phyloP scores from a whole-genome alignment of 2,797 vertebrate genomes.

The Mycteria americana region DNA sequence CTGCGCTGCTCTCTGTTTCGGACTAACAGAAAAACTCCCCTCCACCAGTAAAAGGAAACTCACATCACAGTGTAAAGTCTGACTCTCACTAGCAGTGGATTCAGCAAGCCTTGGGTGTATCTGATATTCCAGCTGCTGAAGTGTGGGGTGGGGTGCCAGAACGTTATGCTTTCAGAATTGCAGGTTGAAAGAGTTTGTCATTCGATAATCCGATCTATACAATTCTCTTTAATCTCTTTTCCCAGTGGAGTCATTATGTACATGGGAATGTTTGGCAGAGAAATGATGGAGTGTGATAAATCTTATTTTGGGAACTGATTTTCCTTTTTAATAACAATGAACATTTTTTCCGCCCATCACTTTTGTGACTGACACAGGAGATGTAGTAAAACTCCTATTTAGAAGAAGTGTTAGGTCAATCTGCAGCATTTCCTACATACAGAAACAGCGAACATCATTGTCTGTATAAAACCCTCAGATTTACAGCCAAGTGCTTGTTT shows the following conservation, averaged over 20 bases:
- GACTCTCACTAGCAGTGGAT: background rate
- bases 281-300: background rate
- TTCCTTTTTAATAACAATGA: conserved; percentile 6
- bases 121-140: background rate
- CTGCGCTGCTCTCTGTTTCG: background rate
- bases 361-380: conserved; percentile 3
- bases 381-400: background rate
- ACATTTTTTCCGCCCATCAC: background rate
- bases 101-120: background rate
- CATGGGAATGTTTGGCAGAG: background rate
- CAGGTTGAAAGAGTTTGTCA: conserved; percentile 28
- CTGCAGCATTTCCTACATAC: background rate
- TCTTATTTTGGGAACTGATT: conserved; percentile 18
- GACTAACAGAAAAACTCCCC: background rate
- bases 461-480: background rate
- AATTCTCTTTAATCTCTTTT: conserved; percentile 36
- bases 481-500: conserved; percentile 17
- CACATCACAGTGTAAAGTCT: background rate
- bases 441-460: background rate
- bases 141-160: background rate
- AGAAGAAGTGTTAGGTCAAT: background rate
- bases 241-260: conserved; percentile 32
- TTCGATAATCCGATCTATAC: background rate
- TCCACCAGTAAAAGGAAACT: background rate
- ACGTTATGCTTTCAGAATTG: background rate